Evolutionary conservation across 2,797 vertebrate species (phyloP).

Genomic region (Astyanax mexicanus): DNA sequence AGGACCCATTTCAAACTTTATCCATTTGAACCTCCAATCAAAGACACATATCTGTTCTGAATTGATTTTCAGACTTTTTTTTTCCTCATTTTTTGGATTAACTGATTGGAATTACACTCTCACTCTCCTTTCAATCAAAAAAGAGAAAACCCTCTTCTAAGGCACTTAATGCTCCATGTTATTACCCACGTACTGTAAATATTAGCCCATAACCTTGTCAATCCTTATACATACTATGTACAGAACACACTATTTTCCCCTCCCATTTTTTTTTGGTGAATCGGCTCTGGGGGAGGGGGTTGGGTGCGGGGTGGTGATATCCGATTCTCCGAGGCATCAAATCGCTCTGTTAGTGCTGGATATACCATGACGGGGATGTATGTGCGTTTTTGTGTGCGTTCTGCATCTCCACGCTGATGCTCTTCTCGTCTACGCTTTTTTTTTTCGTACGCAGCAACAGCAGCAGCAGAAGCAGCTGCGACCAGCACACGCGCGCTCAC

Average conservation of each 20-base stretch:
- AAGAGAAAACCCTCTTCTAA: constrained; percentile 33
- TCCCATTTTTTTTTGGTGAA: constrained; percentile 60
- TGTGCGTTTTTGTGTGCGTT: constrained; percentile 4
- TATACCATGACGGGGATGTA: constrained; percentile 24
- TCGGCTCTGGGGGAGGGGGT: constrained; percentile 53
- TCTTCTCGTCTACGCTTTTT: constrained; percentile 44
- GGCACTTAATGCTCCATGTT: constrained; percentile 20
- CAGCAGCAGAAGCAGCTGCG: constrained; percentile 28
- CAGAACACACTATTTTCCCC: constrained; percentile 64
- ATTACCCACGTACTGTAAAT: constrained; percentile 70
- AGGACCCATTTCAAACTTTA: constrained; percentile 61
- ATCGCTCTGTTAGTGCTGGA: constrained; percentile 47
- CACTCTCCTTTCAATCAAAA: constrained; percentile 22
- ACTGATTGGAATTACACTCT: not conserved
- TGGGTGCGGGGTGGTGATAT: too few relatives aligned
- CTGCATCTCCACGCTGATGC: constrained; percentile 43
- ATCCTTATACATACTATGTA: constrained; percentile 60
- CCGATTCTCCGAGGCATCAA: constrained; percentile 29
- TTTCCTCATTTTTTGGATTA: not conserved
- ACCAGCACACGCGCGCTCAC: too few relatives aligned
- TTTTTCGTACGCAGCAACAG: constrained; percentile 28
- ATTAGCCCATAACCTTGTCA: constrained; percentile 57
- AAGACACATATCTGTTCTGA: constrained; percentile 32
- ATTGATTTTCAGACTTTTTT: too few relatives aligned
- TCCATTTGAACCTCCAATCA: constrained; percentile 51